Conservation (phyloP, 2,797 vertebrate genomes). For the Acipenser transmontanus region DNA sequence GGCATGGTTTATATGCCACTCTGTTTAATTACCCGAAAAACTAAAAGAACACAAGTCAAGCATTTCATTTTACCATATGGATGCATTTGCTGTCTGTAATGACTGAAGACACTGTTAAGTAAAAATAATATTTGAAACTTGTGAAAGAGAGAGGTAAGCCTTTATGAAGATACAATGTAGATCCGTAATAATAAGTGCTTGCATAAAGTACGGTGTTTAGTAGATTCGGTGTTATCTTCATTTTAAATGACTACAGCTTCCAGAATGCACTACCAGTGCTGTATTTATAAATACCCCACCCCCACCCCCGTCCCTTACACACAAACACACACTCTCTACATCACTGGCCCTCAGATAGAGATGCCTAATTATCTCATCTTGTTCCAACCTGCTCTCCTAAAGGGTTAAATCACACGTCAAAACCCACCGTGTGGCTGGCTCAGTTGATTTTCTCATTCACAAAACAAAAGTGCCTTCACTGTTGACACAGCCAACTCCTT, state of each 20-base stretch:
- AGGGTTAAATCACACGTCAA: constrained; percentile 35
- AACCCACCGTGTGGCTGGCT: constrained; percentile 56
- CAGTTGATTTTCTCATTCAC: constrained; percentile 29
- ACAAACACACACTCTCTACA: constrained; percentile 3
- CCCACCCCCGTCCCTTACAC: background rate
- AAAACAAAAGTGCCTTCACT: background rate
- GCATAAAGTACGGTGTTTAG: too few species aligned
- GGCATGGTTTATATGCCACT: too few species aligned
- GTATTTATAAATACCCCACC: background rate
- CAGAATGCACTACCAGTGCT: constrained; percentile 5
- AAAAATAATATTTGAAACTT: too few species aligned
- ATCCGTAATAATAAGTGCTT: too few species aligned
- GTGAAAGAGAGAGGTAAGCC: too few species aligned
- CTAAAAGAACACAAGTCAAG: too few species aligned
- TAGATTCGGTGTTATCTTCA: too few species aligned
- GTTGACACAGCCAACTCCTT: constrained; percentile 2
- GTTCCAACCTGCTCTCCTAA: constrained; percentile 61
- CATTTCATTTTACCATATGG: too few species aligned
- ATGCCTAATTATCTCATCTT: constrained; percentile 53
- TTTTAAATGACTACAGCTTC: constrained; percentile 1
- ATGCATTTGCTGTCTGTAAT: too few species aligned
- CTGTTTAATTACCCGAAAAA: too few species aligned
- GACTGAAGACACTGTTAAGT: too few species aligned
- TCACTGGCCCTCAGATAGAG: constrained; percentile 46
- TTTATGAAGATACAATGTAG: too few species aligned